These are phyloP conservation scores for Tachystola acroxantha DNA, from an alignment of 2,888 invertebrate genomes.

Conservation along the genomic window DNA sequence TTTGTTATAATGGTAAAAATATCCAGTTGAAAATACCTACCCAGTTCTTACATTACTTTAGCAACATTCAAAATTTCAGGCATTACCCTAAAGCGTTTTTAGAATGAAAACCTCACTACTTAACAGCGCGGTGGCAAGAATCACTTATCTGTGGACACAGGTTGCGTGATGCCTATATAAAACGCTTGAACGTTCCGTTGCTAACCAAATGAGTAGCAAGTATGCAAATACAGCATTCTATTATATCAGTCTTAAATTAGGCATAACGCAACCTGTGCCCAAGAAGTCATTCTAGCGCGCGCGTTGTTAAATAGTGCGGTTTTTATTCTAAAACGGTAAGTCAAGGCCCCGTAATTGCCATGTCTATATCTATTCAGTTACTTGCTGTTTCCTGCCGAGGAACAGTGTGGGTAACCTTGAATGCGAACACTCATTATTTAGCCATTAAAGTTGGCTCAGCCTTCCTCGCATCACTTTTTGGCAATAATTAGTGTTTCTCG, in stretches of 20 bases:
- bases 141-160: conserved; percentile 26
- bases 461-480: conserved; percentile 59
- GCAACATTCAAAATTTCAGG: too few species aligned
- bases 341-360: conserved; percentile 70
- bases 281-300: conserved; percentile 29
- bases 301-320: conserved; percentile 54
- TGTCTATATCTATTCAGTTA: conserved; percentile 69
- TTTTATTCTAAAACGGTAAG: conserved; percentile 73
- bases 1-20: too few species aligned
- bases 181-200: too few species aligned
- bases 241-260: conserved; percentile 3
- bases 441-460: conserved; percentile 53
- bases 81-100: too few species aligned
- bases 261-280: conserved; percentile 16
- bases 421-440: conserved; percentile 65
- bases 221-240: conserved; percentile 8
- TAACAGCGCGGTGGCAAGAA: conserved; percentile 40
- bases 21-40: too few species aligned
- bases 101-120: conserved; percentile 63
- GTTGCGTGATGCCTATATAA: conserved; percentile 1
- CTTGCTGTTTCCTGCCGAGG: conserved; percentile 65
- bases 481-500: conserved; percentile 36
- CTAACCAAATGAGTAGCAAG: too few species aligned
- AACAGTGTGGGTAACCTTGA: conserved; percentile 60
- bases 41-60: too few species aligned